Conservation (phyloP, 2,113 vertebrate species). For the Naja naja region DNA sequence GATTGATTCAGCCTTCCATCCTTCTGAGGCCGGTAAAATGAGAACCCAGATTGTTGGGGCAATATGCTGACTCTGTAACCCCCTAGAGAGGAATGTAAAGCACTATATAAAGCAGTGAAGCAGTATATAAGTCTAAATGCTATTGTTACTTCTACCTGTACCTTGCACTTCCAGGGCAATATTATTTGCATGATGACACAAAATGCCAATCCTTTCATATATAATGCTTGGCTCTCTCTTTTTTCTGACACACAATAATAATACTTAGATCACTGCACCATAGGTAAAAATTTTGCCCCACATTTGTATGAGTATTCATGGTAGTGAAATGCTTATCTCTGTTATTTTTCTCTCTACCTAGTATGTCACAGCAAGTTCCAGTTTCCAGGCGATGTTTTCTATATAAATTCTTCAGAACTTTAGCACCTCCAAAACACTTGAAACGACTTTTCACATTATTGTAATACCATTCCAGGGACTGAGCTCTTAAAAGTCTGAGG, state of each 20-base stretch:
- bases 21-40: too few species aligned
- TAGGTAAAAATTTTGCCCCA: background rate
- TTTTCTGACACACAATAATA: background rate
- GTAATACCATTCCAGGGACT: conserved; percentile 97
- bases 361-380: conserved; percentile 75
- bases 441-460: conserved; percentile 95
- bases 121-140: too few species aligned
- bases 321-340: background rate
- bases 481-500: conserved; percentile 83
- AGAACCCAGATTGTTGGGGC: too few species aligned
- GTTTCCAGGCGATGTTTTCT: conserved; percentile 88
- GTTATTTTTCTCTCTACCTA: conserved; percentile 71
- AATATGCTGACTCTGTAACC: too few species aligned
- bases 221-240: background rate
- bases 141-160: too few species aligned
- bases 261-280: background rate
- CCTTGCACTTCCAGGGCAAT: background rate
- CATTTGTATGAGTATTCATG: background rate
- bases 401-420: conserved; percentile 94
- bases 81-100: too few species aligned
- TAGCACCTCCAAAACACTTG: conserved; percentile 96
- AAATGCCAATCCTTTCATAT: background rate
- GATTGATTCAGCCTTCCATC: too few species aligned
- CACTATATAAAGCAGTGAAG: too few species aligned
- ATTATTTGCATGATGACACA: background rate